Conservation (phyloP, 2,797 vertebrate species). For the Potorous gilbertii region DNA sequence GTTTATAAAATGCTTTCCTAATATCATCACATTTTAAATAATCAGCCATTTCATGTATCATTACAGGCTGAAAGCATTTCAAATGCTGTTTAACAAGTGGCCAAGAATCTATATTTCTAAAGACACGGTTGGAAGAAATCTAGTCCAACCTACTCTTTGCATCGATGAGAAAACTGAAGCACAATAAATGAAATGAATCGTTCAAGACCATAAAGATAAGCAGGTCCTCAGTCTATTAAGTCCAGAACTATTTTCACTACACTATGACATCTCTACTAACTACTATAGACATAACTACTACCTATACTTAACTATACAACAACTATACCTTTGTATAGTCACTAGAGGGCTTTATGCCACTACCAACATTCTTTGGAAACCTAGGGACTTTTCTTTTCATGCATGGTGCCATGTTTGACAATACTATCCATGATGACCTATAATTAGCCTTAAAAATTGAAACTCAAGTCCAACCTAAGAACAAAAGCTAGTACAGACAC, state of each 20-base stretch:
- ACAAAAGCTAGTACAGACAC: conserved; percentile 3
- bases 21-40: conserved; percentile 18
- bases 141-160: background rate
- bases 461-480: background rate
- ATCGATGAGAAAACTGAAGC: background rate
- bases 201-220: background rate
- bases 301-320: no score
- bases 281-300: no score
- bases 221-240: background rate
- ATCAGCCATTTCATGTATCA: conserved; percentile 19
- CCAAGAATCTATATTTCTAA: conserved; percentile 33
- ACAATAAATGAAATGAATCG: background rate
- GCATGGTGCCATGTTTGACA: background rate
- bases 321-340: background rate
- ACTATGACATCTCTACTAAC: background rate
- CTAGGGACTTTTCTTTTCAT: conserved; percentile 19
- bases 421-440: background rate
- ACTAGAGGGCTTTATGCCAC: conserved; percentile 29
- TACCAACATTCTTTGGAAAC: conserved; percentile 31
- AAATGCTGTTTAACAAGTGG: conserved; percentile 25
- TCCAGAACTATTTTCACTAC: background rate
- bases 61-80: conserved; percentile 49
- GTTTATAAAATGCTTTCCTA: background rate
- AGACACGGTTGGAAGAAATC: background rate
- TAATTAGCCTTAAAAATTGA: conserved; percentile 26